These are phyloP conservation scores for Helicoverpa zea DNA, from an alignment of 1,140 invertebrate species.

Conservation along the genomic window DNA sequence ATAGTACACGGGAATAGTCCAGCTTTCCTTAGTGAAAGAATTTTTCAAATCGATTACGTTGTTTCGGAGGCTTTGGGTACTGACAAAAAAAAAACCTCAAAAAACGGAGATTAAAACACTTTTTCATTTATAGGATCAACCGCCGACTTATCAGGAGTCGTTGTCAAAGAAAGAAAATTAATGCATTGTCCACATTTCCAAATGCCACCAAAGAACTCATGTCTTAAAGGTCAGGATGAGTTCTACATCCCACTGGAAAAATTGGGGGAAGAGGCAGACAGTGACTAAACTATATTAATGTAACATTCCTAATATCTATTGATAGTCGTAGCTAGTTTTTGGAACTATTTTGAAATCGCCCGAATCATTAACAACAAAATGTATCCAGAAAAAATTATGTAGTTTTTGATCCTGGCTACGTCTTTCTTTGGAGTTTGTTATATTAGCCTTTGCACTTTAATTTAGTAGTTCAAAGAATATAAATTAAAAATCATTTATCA, in stretches of 20 bases:
- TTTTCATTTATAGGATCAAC: slow-evolving; percentile 89
- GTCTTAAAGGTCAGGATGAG: slow-evolving; percentile 28
- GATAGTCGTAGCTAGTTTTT: neutral
- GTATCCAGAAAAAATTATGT: neutral
- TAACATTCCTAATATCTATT: slow-evolving; percentile 1
- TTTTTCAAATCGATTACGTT: too few species aligned
- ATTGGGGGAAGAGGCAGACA: neutral
- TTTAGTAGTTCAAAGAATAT: too few species aligned
- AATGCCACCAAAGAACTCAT: slow-evolving; percentile 56
- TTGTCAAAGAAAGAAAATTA: slow-evolving; percentile 86
- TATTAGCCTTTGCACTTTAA: too few species aligned
- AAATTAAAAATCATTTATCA: too few species aligned
- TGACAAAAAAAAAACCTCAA: too few species aligned
- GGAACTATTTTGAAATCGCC: too few species aligned
- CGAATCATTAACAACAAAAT: neutral
- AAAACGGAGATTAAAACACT: neutral
- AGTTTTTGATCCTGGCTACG: too few species aligned
- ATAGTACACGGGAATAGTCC: too few species aligned
- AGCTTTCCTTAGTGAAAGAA: too few species aligned
- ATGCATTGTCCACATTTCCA: slow-evolving; percentile 81
- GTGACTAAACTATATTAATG: slow-evolving; percentile 10
- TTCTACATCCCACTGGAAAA: neutral
- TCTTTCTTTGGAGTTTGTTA: too few species aligned
- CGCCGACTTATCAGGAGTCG: slow-evolving; percentile 90
- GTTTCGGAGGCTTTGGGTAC: too few species aligned